phyloP scores from a whole-genome alignment of 2,888 invertebrate genomes.

The Tiliacea aurago region DNA sequence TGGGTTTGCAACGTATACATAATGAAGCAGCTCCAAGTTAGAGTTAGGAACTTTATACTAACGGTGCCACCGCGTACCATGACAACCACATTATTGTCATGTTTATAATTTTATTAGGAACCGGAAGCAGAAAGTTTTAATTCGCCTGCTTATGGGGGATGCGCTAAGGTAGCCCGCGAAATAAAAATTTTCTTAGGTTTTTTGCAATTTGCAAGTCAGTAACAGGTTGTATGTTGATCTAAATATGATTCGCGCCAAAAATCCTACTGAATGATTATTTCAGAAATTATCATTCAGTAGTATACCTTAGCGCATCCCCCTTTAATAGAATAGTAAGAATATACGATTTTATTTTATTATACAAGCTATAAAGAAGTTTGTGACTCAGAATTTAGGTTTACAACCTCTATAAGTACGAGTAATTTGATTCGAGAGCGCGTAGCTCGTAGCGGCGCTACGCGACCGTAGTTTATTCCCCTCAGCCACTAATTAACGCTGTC shows the following conservation, averaged over 20 bases:
- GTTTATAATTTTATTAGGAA: slow-evolving; percentile 52
- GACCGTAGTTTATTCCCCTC: slow-evolving; percentile 19
- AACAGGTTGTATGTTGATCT: no score
- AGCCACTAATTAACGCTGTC: slow-evolving; percentile 44
- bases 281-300: no score
- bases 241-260: no score
- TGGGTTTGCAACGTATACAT: slow-evolving; percentile 62
- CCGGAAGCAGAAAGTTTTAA: slow-evolving; percentile 44
- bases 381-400: slow-evolving; percentile 44
- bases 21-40: slow-evolving; percentile 53
- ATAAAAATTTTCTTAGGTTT: no score
- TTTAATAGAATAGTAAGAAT: slow-evolving; percentile 7
- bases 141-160: slow-evolving; percentile 22
- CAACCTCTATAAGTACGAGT: slow-evolving; percentile 29
- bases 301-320: no score
- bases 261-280: no score
- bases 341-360: slow-evolving; percentile 30
- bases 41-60: slow-evolving; percentile 42
- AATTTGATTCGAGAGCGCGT: slow-evolving; percentile 39
- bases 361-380: slow-evolving; percentile 16
- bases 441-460: slow-evolving; percentile 16
- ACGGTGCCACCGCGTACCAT: slow-evolving; percentile 66
- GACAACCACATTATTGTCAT: slow-evolving; percentile 46
- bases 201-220: no score
- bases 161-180: no score